Conservation (phyloP, 2,113 vertebrate species). For the Eleginops maclovinus region DNA sequence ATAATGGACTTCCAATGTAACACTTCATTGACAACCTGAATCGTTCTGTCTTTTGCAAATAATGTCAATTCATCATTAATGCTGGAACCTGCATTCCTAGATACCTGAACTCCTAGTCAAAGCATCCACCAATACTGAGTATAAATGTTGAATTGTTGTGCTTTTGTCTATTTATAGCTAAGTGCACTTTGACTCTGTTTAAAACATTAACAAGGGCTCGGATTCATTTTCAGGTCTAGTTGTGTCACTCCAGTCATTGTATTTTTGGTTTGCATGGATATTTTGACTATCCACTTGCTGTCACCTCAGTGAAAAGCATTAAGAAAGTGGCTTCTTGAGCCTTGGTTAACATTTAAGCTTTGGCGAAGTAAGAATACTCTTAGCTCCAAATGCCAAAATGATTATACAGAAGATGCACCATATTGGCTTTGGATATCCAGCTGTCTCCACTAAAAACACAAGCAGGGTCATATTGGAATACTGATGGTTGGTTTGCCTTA, state of each 20-base stretch:
- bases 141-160: slow-evolving; percentile 26
- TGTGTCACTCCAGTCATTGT: slow-evolving; percentile 1
- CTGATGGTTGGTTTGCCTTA: no score
- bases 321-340: no score
- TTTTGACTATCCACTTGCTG: slow-evolving; percentile 25
- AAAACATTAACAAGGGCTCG: slow-evolving; percentile 14
- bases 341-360: no score
- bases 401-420: no score
- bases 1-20: not conserved
- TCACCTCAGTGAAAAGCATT: slow-evolving; percentile 19
- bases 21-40: not conserved
- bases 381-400: no score
- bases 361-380: no score
- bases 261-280: not conserved
- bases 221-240: slow-evolving; percentile 8
- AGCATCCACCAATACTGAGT: not conserved
- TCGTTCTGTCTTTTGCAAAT: not conserved
- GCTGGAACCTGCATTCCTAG: slow-evolving; percentile 5
- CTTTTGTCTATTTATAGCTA: slow-evolving; percentile 29
- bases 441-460: no score
- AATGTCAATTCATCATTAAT: not conserved
- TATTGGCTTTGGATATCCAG: no score
- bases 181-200: slow-evolving; percentile 20
- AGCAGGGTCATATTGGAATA: no score
- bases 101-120: not conserved